Conservation (phyloP, 1,140 invertebrate species). For the Drosophila suzukii region DNA sequence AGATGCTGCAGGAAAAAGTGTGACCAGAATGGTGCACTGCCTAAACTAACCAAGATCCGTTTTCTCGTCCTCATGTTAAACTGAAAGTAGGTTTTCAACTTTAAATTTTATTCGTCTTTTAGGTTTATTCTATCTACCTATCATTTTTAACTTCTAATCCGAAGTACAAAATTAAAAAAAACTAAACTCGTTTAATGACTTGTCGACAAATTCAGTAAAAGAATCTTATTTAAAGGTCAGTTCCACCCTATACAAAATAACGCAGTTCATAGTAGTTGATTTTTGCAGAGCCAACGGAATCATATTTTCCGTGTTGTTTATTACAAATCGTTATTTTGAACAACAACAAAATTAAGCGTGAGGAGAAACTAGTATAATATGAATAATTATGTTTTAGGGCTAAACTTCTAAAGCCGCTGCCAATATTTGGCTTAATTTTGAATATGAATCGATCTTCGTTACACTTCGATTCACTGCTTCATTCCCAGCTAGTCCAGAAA, state of each 20-base stretch:
- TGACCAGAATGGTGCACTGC: background rate
- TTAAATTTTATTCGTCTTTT: no score
- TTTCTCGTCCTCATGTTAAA: no score
- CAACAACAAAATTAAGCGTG: slow-evolving; percentile 64
- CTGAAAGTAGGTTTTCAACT: no score
- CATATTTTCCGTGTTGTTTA: slow-evolving; percentile 26
- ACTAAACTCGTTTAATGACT: slow-evolving; percentile 35
- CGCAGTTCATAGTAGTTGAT: slow-evolving; percentile 17
- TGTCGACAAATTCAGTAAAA: slow-evolving; percentile 12
- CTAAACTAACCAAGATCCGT: no score
- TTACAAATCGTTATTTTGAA: slow-evolving; percentile 54
- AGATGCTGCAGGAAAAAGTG: slow-evolving; percentile 4
- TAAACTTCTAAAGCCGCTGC: slow-evolving; percentile 39
- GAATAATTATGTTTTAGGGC: slow-evolving; percentile 47
- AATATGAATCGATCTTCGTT: slow-evolving; percentile 36
- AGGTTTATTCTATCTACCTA: no score
- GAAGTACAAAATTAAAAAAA: slow-evolving; percentile 39
- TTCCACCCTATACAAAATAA: background rate
- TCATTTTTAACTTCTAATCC: no score
- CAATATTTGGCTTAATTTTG: slow-evolving; percentile 47
- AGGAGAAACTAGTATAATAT: slow-evolving; percentile 55
- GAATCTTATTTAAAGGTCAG: no score
- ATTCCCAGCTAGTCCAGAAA: slow-evolving; percentile 66
- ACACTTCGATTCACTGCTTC: background rate
- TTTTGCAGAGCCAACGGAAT: slow-evolving; percentile 36